Base-by-base conservation (phyloP, 2,888 invertebrate species). In the Latrodectus elegans region DNA sequence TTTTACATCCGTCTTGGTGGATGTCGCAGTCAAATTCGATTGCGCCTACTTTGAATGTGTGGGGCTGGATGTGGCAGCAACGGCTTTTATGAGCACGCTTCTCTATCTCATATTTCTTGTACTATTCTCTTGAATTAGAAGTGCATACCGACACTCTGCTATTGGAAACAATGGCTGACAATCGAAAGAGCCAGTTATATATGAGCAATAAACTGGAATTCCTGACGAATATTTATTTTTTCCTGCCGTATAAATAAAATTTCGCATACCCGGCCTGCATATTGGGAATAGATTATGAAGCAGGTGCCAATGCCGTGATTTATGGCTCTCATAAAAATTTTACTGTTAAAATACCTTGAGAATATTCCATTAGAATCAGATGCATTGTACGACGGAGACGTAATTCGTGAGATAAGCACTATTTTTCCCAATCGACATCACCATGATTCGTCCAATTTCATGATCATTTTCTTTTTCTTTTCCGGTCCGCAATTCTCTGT, bases 201-300 rank as follows among this genome's bases (percentile, higher is more conserved):
- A 83, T 26, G 83, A 76, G 60, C 83, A 60, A 76, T 83, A 83
- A 83, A 83, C 26, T 70, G 17, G 83, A 83, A 83, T 83, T 76
- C 76, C 49, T 14, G 22, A 75, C 70, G 75, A 75, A 83, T 83
- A 83, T 83, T 83, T 83, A 73, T 67, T 68, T 68, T 72, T 72
- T 82, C 74, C 22, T 53, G 38, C 10, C 15, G 83, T 76, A 83
- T 76, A 83, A 67, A 82, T 82, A 82, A 76, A 83, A 76, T 83
- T 71, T 83, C 83, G 75, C 83, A 83, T 65, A 76, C 76, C 67
- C 12, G 12, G 65, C 80, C 82, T 83, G 83, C 83, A 83, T 83
- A 83, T 83, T 83, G 83, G 64, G 83, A 83, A 83, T 83, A 83
- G 83, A 83, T 83, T 83, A 83, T 83, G 55, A 83, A 55, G 70